Base-by-base conservation (phyloP, 2,888 invertebrate genomes). In the Zaprionus obscuricornis region DNA sequence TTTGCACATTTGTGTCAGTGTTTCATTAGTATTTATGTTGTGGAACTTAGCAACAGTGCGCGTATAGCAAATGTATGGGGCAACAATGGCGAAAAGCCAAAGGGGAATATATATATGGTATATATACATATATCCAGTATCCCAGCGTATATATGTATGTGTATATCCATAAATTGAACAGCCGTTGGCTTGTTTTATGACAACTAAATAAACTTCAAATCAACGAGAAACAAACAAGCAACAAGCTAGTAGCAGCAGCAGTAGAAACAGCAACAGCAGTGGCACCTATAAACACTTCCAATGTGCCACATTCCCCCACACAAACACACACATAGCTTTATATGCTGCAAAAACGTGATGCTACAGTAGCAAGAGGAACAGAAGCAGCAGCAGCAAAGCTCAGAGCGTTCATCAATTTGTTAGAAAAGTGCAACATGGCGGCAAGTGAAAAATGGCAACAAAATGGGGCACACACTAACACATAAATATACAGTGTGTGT, bases 401-500 rank as follows among this genome's bases (percentile, higher is more conserved):
- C 13, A 13, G 5, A 20, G 36, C 31, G 40, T 40, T 47, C 66
- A 62, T 66, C 56, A 67, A 66, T 66, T 66, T 59, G 46, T 3
- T 43, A 39, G 66, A 55, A 66, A 65, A 51, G 54, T 65, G 66
- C 59, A 66, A 49, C 52, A 50, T 63, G 70, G 68, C 68, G 49
- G 20, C 56, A 11, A 46, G 55, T 71, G 68, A 68, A 59, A 71
- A 67, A 71, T 71, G 37, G 57, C 62, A 22, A 31, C 58, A 31
- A 58, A 57, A 56, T 29, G 63, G 42, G 45, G 47, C 58, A 71
- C 66, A 66, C 46, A 22, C 22, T 5, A 4, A 22, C 22, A 22
- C 22, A 22, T 7, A 22, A 4, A 22, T 7, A 22, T 7, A 22
- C 22, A 22, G 4, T 4, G 22, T 5, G 22, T 7, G 29, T n/a